Percentiles rank a stretch among this genome's conserved stretches.
Conservation (phyloP, 2,797 vertebrate genomes). For the Urophycis tenuis region DNA sequence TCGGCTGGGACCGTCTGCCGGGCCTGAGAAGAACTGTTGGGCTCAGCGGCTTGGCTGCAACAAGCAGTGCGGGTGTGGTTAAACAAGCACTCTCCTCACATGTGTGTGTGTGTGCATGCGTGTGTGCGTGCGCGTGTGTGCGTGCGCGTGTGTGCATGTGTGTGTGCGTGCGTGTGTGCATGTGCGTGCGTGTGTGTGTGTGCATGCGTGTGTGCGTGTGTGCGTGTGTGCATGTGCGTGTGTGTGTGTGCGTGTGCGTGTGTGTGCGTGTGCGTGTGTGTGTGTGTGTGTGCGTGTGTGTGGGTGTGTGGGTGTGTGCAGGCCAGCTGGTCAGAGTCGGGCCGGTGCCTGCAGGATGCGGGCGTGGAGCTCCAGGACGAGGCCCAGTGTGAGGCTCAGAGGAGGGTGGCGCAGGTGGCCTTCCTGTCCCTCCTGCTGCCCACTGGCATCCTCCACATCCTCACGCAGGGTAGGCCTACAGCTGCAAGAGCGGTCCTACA, state of each 20-base stretch:
- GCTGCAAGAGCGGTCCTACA: background rate
- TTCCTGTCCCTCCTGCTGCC: slow-evolving; percentile 62
- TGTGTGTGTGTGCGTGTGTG: background rate
- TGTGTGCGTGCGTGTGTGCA: too few relatives aligned
- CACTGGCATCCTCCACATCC: slow-evolving; percentile 56
- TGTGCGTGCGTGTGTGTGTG: too few relatives aligned
- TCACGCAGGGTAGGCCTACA: slow-evolving; percentile 57
- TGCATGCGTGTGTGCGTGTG: background rate
- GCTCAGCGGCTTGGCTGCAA: background rate
- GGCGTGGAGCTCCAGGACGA: slow-evolving; percentile 60
- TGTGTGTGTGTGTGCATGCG: too few relatives aligned
- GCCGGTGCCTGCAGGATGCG: slow-evolving; percentile 57
- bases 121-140: too few relatives aligned
- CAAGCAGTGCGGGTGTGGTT: background rate
- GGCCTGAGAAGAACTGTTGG: background rate
- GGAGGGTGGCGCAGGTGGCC: slow-evolving; percentile 53
- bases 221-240: too few relatives aligned
- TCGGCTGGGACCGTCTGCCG: background rate
- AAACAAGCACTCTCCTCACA: background rate
- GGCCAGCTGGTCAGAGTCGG: slow-evolving; percentile 60
- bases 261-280: background rate
- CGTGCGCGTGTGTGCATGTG: too few relatives aligned
- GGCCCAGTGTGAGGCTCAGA: slow-evolving; percentile 63
- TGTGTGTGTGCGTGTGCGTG: background rate
- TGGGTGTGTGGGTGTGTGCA: slow-evolving; percentile 21